Evolutionary conservation across 2,888 invertebrate genomes (phyloP), one percentile per base, ranked within the genome.

Genomic region (Thumatha senex): DNA sequence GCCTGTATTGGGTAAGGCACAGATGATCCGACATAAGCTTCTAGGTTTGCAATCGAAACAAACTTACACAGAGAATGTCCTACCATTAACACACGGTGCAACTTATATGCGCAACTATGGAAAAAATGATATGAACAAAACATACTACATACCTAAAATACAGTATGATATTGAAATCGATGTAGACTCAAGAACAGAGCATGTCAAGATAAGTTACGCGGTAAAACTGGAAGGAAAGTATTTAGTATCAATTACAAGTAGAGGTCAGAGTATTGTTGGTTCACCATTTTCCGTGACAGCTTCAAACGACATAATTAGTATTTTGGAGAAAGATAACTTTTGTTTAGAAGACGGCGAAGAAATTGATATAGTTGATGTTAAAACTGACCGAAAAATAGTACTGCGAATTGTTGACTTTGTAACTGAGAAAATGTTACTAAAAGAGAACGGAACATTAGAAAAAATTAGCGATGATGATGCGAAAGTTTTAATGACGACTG

Each of bases 271-370:
- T 64, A 84, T 93, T 36, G 88, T 90, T 31, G 94, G 94, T n/a
- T 94, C 94, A 15, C 94, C 94, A 0, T 94, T 91, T 66, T 76
- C 76, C 46, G 83, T 93, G 3, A 91, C 84, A 48, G 89, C 93
- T 14, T 80, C 86, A 2, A 72, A 82, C 48, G 84, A 89, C 54
- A 86, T 89, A 34, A 55, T 89, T 5, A 70, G 70, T 35, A 67
- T 78, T 31, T 64, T 90, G 49, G 86, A 89, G 75, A 80, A 70
- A 59, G 86, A 89, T 44, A 89, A 72, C 57, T 86, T 82, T 49
- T 78, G 79, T 50, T 75, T 90, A 51, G 90, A 91, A 77, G 81
- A 90, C 46, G 90, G 89, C 0, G 90, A 91, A 78, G 89, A 90
- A 82, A 89, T 90, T 39, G 88, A 88, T 54, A 89, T 91, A 57